Conservation (phyloP, 2,888 invertebrate genomes). For the Calameuta idolon region DNA sequence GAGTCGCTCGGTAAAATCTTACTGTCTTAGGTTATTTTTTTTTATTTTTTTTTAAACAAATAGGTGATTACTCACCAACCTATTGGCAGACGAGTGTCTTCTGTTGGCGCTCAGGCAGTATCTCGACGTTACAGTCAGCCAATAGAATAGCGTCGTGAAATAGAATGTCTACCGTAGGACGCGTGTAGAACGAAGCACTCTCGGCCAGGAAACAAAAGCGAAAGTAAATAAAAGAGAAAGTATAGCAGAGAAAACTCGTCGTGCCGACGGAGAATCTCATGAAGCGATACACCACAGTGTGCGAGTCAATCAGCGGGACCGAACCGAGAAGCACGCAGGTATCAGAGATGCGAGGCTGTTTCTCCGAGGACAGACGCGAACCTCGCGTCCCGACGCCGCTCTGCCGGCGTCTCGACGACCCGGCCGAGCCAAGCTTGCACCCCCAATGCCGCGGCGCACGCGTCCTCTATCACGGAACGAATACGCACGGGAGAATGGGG, state of each 20-base stretch:
- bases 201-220: background rate
- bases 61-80: background rate
- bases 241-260: background rate
- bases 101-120: background rate
- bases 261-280: background rate
- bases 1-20: background rate
- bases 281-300: background rate
- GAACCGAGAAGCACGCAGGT: background rate
- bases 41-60: background rate
- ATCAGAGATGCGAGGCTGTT: constrained; percentile 14
- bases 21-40: background rate
- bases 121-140: background rate
- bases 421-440: constrained; percentile 53
- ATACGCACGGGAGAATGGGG: background rate
- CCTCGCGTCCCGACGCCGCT: constrained; percentile 55
- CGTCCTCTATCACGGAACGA: background rate
- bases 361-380: constrained; percentile 42
- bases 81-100: background rate
- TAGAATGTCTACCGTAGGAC: background rate
- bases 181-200: background rate
- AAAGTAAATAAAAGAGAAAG: background rate
- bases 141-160: background rate
- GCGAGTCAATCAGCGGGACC: background rate
- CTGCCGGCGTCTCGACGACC: constrained; percentile 58
- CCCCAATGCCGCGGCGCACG: constrained; percentile 29